These are phyloP conservation scores for Lepidotrigona ventralis DNA, from an alignment of 1,140 invertebrate species.

Conservation along the genomic window DNA sequence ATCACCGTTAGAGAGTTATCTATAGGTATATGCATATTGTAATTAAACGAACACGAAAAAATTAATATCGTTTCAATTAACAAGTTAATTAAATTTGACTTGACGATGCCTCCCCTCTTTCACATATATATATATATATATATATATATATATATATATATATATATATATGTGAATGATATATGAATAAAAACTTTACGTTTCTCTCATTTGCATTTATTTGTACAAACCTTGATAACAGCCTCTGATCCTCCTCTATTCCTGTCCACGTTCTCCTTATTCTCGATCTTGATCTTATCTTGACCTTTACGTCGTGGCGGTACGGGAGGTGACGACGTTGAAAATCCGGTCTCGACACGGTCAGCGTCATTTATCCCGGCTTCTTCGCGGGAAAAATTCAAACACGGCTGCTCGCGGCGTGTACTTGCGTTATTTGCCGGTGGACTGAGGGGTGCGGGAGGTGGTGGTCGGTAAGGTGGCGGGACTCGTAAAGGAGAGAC, in stretches of 20 bases:
- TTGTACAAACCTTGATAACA: constrained; percentile 67
- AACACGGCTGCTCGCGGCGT: constrained; percentile 41
- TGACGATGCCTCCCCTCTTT: no score
- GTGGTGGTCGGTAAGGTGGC: constrained; percentile 85
- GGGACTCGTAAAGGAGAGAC: constrained; percentile 79
- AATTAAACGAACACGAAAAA: not conserved
- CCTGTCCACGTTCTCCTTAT: constrained; percentile 78
- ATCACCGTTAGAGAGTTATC: not conserved
- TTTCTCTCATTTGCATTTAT: not conserved
- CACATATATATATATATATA: no score
- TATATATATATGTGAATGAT: no score
- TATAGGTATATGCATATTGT: not conserved
- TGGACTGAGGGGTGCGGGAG: constrained; percentile 80
- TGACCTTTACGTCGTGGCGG: constrained; percentile 81
- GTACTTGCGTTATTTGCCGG: not conserved
- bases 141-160: no score
- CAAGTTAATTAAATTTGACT: not conserved
- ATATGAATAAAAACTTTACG: constrained; percentile 20
- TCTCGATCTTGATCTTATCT: constrained; percentile 79
- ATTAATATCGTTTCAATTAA: not conserved
- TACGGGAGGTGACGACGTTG: constrained; percentile 79
- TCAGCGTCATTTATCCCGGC: constrained; percentile 51
- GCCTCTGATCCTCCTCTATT: constrained; percentile 63
- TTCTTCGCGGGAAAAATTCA: constrained; percentile 53
- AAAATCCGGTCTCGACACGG: constrained; percentile 38